These are phyloP conservation scores for Thermophis baileyi DNA, from an alignment of 2,113 vertebrate genomes.

Conservation along the genomic window DNA sequence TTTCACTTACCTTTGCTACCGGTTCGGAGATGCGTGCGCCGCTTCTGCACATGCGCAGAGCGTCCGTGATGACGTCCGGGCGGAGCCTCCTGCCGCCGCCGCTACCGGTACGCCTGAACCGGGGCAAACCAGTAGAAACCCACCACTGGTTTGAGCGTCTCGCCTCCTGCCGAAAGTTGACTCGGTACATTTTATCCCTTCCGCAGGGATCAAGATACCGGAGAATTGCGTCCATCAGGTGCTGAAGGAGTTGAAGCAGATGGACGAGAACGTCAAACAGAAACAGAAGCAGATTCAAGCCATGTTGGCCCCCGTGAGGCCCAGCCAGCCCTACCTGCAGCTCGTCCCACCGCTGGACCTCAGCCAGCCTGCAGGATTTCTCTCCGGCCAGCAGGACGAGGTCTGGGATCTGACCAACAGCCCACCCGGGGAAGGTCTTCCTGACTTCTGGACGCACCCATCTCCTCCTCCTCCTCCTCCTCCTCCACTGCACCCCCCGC, in stretches of 20 bases:
- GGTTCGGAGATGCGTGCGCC: no score
- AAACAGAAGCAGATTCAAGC: conserved; percentile 64
- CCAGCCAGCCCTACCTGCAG: neutral
- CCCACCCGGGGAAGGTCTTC: conserved; percentile 58
- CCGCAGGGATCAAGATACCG: conserved; percentile 90
- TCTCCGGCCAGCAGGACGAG: conserved; percentile 58
- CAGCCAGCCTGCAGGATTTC: neutral
- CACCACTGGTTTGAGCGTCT: neutral
- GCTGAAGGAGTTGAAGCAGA: conserved; percentile 81
- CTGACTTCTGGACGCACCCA: conserved; percentile 40
- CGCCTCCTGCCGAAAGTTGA: neutral
- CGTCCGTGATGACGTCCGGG: no score
- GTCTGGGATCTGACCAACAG: conserved; percentile 85
- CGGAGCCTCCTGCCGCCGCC: no score
- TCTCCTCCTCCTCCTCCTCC: conserved; percentile 40
- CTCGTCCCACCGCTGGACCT: neutral
- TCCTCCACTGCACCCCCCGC: conserved; percentile 52
- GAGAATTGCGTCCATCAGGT: conserved; percentile 86
- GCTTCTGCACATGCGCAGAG: no score
- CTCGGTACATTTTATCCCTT: neutral
- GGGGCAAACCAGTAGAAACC: no score
- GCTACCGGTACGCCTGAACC: no score
- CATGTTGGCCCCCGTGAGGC: conserved; percentile 29
- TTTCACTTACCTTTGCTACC: no score
- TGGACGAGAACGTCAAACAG: conserved; percentile 86